Evolutionary conservation across 1,140 invertebrate genomes (phyloP).

Genomic region (Drosophila elegans): DNA sequence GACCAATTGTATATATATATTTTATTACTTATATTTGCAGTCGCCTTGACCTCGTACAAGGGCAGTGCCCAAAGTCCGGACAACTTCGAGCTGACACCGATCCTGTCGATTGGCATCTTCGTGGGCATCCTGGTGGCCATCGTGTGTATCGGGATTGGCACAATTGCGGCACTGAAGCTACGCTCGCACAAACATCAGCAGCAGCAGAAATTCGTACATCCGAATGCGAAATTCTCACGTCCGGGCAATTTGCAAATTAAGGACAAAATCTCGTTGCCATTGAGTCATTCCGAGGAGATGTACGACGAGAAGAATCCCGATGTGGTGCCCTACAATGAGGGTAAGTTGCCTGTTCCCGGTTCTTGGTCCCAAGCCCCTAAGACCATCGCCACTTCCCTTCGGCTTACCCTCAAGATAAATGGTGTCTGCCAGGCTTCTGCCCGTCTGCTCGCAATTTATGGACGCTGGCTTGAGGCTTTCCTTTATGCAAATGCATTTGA

Average conservation of each 20-base stretch:
- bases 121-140: conserved; percentile 90
- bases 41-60: conserved; percentile 85
- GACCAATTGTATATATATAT: too few relatives aligned
- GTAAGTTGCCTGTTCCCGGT: conserved; percentile 85
- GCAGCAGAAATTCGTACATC: conserved; percentile 81
- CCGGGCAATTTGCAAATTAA: conserved; percentile 88
- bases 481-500: conserved; percentile 66
- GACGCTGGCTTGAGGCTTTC: conserved; percentile 38
- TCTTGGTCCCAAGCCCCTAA: background rate
- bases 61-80: conserved; percentile 85
- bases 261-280: conserved; percentile 88
- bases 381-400: background rate
- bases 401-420: conserved; percentile 64
- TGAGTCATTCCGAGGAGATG: conserved; percentile 88
- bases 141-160: conserved; percentile 89
- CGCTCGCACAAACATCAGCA: conserved; percentile 86
- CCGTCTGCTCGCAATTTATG: conserved; percentile 62
- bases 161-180: conserved; percentile 89
- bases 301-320: conserved; percentile 94
- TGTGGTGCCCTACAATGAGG: conserved; percentile 94
- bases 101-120: conserved; percentile 88
- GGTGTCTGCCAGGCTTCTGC: conserved; percentile 35
- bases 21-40: conserved; percentile 34
- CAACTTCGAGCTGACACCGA: conserved; percentile 90
- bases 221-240: conserved; percentile 85